Conservation (phyloP, 2,888 invertebrate genomes). For the Lottia scabra region DNA sequence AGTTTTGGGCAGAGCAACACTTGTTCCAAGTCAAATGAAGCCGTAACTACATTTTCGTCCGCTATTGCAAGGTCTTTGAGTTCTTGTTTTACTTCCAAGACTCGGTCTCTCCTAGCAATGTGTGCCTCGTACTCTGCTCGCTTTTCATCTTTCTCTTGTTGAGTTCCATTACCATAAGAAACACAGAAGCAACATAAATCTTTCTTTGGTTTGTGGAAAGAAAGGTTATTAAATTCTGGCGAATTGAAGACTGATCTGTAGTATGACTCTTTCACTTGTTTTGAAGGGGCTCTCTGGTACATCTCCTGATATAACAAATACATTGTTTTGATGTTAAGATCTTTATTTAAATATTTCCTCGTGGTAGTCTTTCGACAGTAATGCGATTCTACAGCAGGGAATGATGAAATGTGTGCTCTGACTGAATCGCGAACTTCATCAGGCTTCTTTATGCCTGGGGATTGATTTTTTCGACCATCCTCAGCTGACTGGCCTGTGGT, state of each 20-base stretch:
- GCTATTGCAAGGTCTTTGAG: background rate
- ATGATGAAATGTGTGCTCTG: background rate
- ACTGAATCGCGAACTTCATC: background rate
- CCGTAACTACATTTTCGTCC: background rate
- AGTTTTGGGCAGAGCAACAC: background rate
- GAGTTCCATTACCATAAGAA: background rate
- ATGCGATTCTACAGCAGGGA: background rate
- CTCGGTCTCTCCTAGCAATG: background rate
- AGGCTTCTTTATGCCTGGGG: background rate
- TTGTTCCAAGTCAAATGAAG: background rate
- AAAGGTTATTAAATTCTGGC: no score
- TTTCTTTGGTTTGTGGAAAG: constrained; percentile 13
- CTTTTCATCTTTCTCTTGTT: background rate
- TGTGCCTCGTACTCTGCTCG: background rate
- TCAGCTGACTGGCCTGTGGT: no score
- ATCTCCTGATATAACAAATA: background rate
- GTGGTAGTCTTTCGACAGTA: background rate
- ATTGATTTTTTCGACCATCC: background rate
- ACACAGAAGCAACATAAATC: background rate
- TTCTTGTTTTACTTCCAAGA: background rate
- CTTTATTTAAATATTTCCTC: background rate
- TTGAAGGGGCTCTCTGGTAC: background rate
- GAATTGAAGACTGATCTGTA: no score
- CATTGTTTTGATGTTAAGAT: background rate
- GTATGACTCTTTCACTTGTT: no score